Evolutionary conservation across 2,888 invertebrate species (phyloP).

Genomic region (Drosophila borealis): DNA sequence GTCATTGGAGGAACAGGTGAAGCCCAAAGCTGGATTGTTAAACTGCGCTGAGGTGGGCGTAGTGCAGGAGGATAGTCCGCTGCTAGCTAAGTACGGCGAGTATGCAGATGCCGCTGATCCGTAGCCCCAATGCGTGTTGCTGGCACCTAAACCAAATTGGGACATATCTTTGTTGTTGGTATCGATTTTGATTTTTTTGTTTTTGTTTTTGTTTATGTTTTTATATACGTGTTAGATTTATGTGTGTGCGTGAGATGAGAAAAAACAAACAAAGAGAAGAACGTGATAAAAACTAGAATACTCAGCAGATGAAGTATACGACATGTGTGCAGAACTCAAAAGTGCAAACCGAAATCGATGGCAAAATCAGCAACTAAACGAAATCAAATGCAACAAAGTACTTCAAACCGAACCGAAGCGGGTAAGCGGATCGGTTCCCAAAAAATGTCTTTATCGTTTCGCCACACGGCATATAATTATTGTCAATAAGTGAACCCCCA

Average conservation of each 20-base stretch:
- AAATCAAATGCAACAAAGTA: conserved; percentile 3
- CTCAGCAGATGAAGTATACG: conserved; percentile 34
- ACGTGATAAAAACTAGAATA: conserved; percentile 41
- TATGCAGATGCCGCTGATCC: conserved; percentile 94
- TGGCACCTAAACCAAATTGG: conserved; percentile 93
- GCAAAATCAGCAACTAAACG: background rate
- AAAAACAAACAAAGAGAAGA: conserved; percentile 54
- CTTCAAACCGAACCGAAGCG: background rate
- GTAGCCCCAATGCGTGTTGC: conserved; percentile 95
- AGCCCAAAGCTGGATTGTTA: conserved; percentile 90
- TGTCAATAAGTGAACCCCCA: conserved; percentile 24
- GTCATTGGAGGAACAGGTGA: conserved; percentile 89
- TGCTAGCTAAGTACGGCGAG: conserved; percentile 91
- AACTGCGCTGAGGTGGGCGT: conserved; percentile 90
- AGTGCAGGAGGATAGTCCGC: conserved; percentile 90
- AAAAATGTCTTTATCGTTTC: conserved; percentile 2
- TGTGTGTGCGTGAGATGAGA: conserved; percentile 31
- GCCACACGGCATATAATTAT: conserved; percentile 20
- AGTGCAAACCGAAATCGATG: conserved; percentile 3
- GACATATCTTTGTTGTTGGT: conserved; percentile 89
- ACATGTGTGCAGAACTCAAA: conserved; percentile 21
- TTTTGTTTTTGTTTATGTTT: conserved; percentile 19
- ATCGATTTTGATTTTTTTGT: conserved; percentile 25
- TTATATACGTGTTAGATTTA: conserved; percentile 9
- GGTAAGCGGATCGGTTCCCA: background rate